phyloP scores from a whole-genome alignment of 1,140 invertebrate species.

The Wiebesia pumilae region DNA sequence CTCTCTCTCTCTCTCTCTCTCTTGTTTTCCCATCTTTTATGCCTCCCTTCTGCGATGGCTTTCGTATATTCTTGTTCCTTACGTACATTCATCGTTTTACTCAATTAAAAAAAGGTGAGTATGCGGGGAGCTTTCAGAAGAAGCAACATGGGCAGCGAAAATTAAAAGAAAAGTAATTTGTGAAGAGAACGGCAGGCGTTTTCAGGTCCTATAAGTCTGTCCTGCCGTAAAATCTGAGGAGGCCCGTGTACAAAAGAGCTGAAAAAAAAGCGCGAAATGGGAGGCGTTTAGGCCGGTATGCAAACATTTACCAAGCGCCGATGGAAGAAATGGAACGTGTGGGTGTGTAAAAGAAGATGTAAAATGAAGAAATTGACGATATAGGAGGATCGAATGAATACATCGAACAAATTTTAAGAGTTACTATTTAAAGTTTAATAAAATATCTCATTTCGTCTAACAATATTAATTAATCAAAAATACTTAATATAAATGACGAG shows the following conservation, averaged over 20 bases:
- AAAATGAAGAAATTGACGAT: conserved; percentile 22
- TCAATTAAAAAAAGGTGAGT: background rate
- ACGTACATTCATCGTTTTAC: background rate
- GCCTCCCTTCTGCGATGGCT: background rate
- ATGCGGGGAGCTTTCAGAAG: background rate
- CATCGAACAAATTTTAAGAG: background rate
- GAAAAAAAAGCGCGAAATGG: conserved; percentile 9
- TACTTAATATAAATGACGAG: too few relatives aligned
- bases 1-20: conserved; percentile 31
- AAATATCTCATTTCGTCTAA: too few relatives aligned
- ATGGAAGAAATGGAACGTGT: background rate
- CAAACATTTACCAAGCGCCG: conserved; percentile 28
- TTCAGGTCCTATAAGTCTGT: background rate
- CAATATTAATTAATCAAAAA: too few relatives aligned
- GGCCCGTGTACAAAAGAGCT: conserved; percentile 14
- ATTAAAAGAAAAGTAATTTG: conserved; percentile 42
- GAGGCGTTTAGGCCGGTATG: conserved; percentile 13
- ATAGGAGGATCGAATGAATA: conserved; percentile 48
- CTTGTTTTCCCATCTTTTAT: conserved; percentile 13
- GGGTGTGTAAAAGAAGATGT: conserved; percentile 2
- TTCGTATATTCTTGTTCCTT: background rate
- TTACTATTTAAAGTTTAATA: background rate
- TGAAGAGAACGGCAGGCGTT: background rate
- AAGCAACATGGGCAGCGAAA: background rate
- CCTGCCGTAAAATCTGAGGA: background rate